A percentile compares a stretch with the other conserved stretches of the same genome.
Conservation (phyloP, 2,113 vertebrate species). For the Pseudorectes ferrugineus region DNA sequence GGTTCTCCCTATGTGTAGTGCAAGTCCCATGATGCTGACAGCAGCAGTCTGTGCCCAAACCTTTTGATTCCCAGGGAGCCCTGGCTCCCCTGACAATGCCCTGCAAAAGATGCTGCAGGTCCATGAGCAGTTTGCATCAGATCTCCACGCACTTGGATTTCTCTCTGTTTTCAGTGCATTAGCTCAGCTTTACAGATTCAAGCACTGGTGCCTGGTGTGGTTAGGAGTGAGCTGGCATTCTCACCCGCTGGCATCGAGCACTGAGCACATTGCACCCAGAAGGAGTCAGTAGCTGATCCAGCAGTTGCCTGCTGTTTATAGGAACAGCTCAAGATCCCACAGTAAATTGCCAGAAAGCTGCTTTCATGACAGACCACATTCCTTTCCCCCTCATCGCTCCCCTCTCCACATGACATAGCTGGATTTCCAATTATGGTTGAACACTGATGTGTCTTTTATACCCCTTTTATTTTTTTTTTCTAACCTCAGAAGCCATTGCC, state of each 20-base stretch:
- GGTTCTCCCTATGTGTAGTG: background rate
- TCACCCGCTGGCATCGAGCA: background rate
- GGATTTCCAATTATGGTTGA: slow-evolving; percentile 51
- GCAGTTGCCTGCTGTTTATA: slow-evolving; percentile 34
- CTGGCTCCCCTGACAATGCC: accelerated
- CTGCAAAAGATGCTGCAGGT: background rate
- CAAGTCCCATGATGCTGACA: background rate
- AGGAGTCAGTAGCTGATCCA: slow-evolving; percentile 10
- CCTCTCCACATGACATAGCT: slow-evolving; percentile 9
- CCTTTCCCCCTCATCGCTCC: slow-evolving; percentile 27
- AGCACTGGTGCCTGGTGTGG: background rate
- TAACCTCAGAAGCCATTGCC: slow-evolving; percentile 50
- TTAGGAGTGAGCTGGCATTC: background rate
- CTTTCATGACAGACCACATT: slow-evolving; percentile 44
- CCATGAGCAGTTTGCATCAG: background rate
- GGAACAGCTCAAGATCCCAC: background rate
- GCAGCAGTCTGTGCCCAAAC: background rate
- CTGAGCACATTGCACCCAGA: background rate
- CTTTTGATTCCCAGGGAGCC: background rate
- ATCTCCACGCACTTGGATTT: background rate
- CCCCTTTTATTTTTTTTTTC: slow-evolving; percentile 35
- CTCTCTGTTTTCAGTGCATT: background rate
- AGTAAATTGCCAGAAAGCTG: slow-evolving; percentile 26
- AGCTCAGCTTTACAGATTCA: background rate
- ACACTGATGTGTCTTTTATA: slow-evolving; percentile 41